phyloP scores from a whole-genome alignment of 2,888 invertebrate species.

The Eledona agricola region DNA sequence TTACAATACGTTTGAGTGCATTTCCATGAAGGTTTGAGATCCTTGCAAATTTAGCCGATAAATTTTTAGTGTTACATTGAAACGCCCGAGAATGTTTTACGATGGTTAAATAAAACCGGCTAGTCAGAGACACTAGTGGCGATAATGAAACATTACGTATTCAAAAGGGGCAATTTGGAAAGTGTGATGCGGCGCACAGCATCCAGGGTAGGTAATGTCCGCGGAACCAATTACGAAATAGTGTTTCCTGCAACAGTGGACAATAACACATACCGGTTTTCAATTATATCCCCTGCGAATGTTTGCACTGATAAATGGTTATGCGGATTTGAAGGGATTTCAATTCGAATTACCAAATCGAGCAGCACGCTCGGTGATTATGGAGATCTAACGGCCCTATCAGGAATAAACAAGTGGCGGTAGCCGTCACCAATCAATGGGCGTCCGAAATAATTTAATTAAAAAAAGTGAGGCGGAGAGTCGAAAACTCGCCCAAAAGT shows the following conservation, averaged over 20 bases:
- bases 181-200: constrained; percentile 3
- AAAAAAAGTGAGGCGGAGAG: constrained; percentile 15
- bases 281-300: constrained; percentile 37
- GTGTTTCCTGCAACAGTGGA: constrained; percentile 36
- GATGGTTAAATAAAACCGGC: constrained; percentile 1
- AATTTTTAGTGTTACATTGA: no score
- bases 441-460: constrained; percentile 20
- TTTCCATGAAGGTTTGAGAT: no score
- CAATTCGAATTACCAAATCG: constrained; percentile 38
- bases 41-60: no score
- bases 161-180: constrained; percentile 8
- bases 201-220: constrained; percentile 11
- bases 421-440: constrained; percentile 4
- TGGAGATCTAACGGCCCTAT: constrained; percentile 32
- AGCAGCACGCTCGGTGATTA: constrained; percentile 29
- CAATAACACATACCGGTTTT: constrained; percentile 38
- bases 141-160: constrained; percentile 1
- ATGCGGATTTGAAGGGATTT: constrained; percentile 37
- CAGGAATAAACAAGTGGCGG: constrained; percentile 26
- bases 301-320: constrained; percentile 37
- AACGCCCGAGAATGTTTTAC: constrained; percentile 12
- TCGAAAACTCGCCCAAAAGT: constrained; percentile 16
- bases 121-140: neutral
- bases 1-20: no score
- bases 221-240: constrained; percentile 38